These are phyloP conservation scores for Phaethornis superciliosus DNA, from an alignment of 2,113 vertebrate genomes.

Conservation along the genomic window DNA sequence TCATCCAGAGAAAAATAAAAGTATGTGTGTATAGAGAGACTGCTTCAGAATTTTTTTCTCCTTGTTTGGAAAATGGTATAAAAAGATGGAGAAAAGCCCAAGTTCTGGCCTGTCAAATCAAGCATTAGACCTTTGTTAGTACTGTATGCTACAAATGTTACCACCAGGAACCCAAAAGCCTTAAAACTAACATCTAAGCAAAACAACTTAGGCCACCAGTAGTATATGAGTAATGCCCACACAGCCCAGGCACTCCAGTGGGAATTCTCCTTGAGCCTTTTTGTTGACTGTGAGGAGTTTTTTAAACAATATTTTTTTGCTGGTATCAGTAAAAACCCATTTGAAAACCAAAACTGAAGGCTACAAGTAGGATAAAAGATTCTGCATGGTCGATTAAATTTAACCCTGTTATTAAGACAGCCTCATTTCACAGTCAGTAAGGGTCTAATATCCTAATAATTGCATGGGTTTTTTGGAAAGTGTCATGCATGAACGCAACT, in stretches of 20 bases:
- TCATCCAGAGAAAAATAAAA: not conserved
- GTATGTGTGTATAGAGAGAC: not conserved
- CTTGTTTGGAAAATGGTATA: not conserved
- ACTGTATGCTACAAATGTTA: not conserved
- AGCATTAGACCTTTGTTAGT: not conserved
- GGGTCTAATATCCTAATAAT: not conserved
- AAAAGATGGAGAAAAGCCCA: not conserved
- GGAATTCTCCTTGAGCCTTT: not conserved
- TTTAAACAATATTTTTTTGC: not conserved
- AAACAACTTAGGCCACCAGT: not conserved
- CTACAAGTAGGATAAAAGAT: slow-evolving; percentile 10
- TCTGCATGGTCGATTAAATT: not conserved
- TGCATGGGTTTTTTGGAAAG: not conserved
- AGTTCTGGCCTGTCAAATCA: not conserved
- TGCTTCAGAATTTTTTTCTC: not conserved
- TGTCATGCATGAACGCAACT: not conserved
- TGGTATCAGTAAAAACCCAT: not conserved
- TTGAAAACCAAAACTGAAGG: not conserved
- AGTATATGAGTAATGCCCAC: not conserved
- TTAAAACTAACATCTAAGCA: not conserved
- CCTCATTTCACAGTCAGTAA: slow-evolving; percentile 25
- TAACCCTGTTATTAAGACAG: not conserved
- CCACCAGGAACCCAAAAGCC: not conserved
- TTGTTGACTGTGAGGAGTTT: not conserved
- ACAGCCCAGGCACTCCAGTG: not conserved